These are phyloP conservation scores for Poeciliopsis occidentalis DNA, from an alignment of 2,113 vertebrate genomes.

Conservation along the genomic window DNA sequence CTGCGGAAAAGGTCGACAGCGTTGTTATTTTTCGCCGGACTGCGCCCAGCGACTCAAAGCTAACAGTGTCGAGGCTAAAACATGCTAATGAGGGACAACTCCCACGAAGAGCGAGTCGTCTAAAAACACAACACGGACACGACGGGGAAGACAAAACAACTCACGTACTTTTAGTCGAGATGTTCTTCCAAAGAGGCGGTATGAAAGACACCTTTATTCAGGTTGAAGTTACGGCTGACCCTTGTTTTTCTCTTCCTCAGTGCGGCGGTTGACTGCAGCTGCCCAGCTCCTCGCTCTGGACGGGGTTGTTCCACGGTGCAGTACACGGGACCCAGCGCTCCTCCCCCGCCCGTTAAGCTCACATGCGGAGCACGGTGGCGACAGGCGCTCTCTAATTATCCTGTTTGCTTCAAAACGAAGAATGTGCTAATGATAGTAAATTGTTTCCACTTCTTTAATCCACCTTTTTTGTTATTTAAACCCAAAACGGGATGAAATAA, in stretches of 20 bases:
- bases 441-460: background rate
- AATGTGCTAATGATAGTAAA: rapidly evolving
- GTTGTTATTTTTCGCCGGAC: background rate
- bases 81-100: constrained; percentile 12
- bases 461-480: background rate
- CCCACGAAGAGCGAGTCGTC: background rate
- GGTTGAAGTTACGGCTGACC: background rate
- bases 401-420: background rate
- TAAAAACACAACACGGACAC: background rate
- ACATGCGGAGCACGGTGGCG: constrained; percentile 55
- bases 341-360: constrained; percentile 45
- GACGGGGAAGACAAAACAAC: background rate
- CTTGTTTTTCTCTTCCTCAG: background rate
- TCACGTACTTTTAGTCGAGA: constrained; percentile 3
- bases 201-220: background rate
- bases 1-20: background rate
- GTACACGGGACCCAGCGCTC: constrained; percentile 70
- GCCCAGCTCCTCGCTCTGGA: constrained; percentile 12
- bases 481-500: background rate
- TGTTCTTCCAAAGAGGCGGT: background rate
- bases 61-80: background rate
- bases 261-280: background rate
- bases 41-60: constrained; percentile 5
- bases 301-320: constrained; percentile 67
- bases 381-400: background rate